Conservation (phyloP, 1,140 invertebrate species). For the Drosophila ogumai region DNA sequence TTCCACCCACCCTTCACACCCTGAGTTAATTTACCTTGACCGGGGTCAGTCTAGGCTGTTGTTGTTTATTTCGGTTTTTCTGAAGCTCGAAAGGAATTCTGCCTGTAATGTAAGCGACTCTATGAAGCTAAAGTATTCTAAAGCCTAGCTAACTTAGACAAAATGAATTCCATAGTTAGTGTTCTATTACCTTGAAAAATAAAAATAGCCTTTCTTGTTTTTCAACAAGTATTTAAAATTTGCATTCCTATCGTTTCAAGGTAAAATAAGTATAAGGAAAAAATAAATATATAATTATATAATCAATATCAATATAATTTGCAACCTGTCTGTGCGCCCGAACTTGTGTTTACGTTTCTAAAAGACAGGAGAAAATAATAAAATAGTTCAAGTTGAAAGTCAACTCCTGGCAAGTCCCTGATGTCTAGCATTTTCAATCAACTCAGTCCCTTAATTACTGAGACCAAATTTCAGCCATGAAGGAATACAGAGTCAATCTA, state of each 20-base stretch:
- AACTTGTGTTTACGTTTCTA: too few relatives aligned
- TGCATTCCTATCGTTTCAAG: not conserved
- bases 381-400: slow-evolving; percentile 7
- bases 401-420: slow-evolving; percentile 7
- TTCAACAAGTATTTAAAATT: not conserved
- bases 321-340: not conserved
- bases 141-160: not conserved
- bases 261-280: not conserved
- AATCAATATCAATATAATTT: not conserved
- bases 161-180: not conserved
- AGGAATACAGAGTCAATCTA: slow-evolving; percentile 38
- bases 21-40: slow-evolving; percentile 46
- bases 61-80: slow-evolving; percentile 16
- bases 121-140: not conserved
- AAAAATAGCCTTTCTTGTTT: not conserved
- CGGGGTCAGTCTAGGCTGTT: not conserved
- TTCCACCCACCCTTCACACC: slow-evolving; percentile 4
- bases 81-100: slow-evolving; percentile 1
- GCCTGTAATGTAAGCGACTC: not conserved
- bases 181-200: not conserved
- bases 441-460: slow-evolving; percentile 32
- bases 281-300: not conserved
- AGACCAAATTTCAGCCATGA: slow-evolving; percentile 21
- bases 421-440: slow-evolving; percentile 15
- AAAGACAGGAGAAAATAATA: too few relatives aligned